Percentiles rank a stretch among this genome's conserved stretches.
phyloP scores from a whole-genome alignment of 2,113 vertebrate genomes.

The Nyctereutes procyonoides region DNA sequence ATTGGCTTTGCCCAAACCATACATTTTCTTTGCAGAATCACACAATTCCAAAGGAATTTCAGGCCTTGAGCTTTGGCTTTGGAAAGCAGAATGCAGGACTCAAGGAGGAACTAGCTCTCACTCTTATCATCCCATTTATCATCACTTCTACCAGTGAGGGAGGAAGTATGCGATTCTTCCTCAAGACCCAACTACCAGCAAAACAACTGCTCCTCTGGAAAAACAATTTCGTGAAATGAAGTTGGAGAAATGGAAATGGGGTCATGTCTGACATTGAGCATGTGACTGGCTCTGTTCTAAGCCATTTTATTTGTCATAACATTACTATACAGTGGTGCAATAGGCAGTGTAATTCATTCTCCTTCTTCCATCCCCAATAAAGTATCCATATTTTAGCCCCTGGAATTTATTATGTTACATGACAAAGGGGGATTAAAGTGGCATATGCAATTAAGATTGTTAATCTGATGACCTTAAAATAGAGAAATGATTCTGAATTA shows the following conservation, averaged over 20 bases:
- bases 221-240: neutral
- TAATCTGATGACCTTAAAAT: neutral
- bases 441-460: neutral
- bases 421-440: neutral
- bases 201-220: neutral
- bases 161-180: neutral
- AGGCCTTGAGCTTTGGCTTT: slow-evolving; percentile 15
- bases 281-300: neutral
- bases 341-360: neutral
- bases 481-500: neutral
- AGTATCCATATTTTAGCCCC: neutral
- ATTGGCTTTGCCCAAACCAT: neutral
- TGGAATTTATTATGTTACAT: neutral
- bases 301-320: neutral
- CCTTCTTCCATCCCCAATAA: neutral
- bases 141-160: neutral
- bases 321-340: neutral
- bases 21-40: neutral
- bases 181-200: neutral
- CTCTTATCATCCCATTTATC: slow-evolving; percentile 7
- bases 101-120: neutral
- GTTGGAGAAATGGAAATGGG: too few species aligned
- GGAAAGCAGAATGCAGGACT: neutral
- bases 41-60: slow-evolving; percentile 14
- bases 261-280: neutral